Evolutionary conservation across 2,888 invertebrate genomes (phyloP).

Genomic region (Meteorus cinctellus): DNA sequence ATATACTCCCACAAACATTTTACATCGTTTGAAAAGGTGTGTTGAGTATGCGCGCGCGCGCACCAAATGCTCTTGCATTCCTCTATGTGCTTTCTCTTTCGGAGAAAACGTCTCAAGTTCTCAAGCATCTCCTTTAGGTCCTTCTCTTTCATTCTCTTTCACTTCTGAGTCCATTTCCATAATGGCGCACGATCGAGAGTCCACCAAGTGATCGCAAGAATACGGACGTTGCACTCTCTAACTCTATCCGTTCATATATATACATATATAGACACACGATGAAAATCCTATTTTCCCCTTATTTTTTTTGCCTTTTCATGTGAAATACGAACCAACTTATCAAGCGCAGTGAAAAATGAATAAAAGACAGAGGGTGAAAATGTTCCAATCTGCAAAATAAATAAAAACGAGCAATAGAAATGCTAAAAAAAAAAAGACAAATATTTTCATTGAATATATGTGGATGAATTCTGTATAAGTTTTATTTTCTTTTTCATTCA

Average conservation of each 20-base stretch:
- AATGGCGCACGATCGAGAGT: slow-evolving; percentile 33
- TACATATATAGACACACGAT: not conserved
- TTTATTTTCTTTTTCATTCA: no score
- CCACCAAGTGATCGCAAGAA: slow-evolving; percentile 31
- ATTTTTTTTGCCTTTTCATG: not conserved
- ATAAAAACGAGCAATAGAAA: not conserved
- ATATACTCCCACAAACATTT: no score
- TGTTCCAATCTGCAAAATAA: not conserved
- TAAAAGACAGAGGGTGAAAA: not conserved
- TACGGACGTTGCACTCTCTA: slow-evolving; percentile 12
- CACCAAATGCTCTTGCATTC: not conserved
- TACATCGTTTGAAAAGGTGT: no score
- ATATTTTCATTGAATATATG: no score
- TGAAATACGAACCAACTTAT: slow-evolving; percentile 33
- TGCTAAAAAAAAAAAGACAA: no score
- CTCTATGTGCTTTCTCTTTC: not conserved
- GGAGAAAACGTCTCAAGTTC: slow-evolving; percentile 11
- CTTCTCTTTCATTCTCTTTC: slow-evolving; percentile 28
- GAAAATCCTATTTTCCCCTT: slow-evolving; percentile 18
- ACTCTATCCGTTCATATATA: not conserved
- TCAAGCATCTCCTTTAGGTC: slow-evolving; percentile 14
- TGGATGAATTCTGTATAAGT: no score
- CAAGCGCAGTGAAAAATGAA: slow-evolving; percentile 1
- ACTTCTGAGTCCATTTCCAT: slow-evolving; percentile 40
- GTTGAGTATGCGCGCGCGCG: no score